Percentiles rank a stretch among this genome's conserved stretches.
Conservation (phyloP, 2,797 vertebrate species). For the Xiphorhynchus erythropygius region DNA sequence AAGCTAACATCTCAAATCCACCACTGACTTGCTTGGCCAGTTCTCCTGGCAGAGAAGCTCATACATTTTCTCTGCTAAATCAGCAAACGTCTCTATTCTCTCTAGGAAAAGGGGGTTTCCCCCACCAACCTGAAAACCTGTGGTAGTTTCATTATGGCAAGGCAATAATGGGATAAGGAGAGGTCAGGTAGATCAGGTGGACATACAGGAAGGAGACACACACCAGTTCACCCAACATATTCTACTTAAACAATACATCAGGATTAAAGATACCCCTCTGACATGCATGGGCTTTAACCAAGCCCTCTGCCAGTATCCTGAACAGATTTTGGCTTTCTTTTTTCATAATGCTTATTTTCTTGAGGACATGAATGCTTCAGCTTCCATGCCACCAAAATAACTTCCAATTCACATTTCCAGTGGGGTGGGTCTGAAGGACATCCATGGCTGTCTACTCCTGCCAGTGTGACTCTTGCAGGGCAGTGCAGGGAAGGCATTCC, state of each 20-base stretch:
- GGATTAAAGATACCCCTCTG: neutral
- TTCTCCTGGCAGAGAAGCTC: neutral
- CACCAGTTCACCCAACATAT: neutral
- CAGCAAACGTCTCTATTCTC: neutral
- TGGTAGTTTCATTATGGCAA: neutral
- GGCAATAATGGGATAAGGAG: neutral
- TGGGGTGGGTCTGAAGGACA: neutral
- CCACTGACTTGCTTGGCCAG: neutral
- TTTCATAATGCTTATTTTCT: neutral
- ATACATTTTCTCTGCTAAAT: neutral
- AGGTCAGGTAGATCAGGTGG: neutral
- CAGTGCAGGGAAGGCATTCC: neutral
- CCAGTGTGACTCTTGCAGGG: neutral
- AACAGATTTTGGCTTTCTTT: neutral
- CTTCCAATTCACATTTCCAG: constrained; percentile 31
- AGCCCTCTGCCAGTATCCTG: neutral
- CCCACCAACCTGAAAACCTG: neutral
- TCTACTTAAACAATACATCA: neutral
- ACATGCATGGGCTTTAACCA: neutral
- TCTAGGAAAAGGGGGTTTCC: neutral
- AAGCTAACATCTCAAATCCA: constrained; percentile 3
- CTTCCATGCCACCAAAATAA: neutral
- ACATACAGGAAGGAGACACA: neutral
- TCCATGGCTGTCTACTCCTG: neutral
- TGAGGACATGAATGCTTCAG: neutral